phyloP scores from a whole-genome alignment of 2,113 vertebrate species.

The Ploceus nigricollis region DNA sequence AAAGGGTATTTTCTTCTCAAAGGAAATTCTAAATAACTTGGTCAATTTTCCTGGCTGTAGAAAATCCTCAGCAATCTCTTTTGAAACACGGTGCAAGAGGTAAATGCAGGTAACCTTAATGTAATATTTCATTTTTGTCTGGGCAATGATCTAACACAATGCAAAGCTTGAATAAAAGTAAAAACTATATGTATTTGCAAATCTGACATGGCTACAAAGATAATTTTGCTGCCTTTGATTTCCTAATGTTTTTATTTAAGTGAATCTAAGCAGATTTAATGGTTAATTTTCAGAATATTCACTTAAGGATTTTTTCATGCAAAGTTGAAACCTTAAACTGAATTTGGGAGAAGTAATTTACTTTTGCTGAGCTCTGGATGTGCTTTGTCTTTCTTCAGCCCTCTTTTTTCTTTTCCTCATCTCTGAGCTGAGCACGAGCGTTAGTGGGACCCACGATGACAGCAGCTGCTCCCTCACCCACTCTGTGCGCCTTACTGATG shows the following conservation, averaged over 20 bases:
- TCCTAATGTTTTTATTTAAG: not conserved
- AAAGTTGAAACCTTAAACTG: not conserved
- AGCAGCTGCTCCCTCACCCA: not conserved
- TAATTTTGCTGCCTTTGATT: not conserved
- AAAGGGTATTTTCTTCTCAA: not conserved
- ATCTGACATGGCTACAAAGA: not conserved
- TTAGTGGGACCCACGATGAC: fast-evolving
- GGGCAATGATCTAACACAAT: not conserved
- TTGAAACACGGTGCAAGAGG: not conserved
- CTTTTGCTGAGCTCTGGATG: constrained; percentile 13
- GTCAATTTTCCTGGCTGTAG: not conserved
- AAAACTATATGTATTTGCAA: not conserved
- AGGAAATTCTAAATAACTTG: not conserved
- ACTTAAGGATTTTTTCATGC: not conserved
- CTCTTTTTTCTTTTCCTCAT: not conserved
- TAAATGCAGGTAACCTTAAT: not conserved
- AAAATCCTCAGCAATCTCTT: not conserved
- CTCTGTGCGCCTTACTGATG: not conserved
- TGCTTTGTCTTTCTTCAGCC: not conserved
- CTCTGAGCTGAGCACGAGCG: fast-evolving
- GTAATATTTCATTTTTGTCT: not conserved
- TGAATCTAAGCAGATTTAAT: not conserved
- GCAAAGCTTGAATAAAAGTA: not conserved
- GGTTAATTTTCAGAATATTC: not conserved
- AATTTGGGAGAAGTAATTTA: not conserved